Evolutionary conservation across 2,113 vertebrate species (phyloP).

Genomic region (Eudyptes chrysolophus): DNA sequence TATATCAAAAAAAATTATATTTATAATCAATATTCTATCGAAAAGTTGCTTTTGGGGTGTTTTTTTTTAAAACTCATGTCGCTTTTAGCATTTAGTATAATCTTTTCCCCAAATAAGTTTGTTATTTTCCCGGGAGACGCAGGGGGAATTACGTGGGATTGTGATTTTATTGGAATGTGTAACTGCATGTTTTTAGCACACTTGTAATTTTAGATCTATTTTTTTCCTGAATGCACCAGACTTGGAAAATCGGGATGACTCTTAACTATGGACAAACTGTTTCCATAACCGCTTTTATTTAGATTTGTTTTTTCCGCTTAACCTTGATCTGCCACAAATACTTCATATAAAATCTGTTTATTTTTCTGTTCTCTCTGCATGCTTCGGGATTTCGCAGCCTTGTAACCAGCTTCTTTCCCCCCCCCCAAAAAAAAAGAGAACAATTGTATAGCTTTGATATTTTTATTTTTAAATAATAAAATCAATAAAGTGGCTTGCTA

Average conservation of each 20-base stretch:
- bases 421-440: neutral
- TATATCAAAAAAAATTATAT: accelerated
- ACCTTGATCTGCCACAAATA: neutral
- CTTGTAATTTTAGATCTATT: neutral
- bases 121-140: neutral
- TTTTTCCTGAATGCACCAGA: neutral
- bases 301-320: neutral
- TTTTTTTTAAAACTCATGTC: accelerated
- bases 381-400: neutral
- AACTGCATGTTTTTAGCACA: neutral
- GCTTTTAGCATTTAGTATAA: neutral
- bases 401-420: neutral
- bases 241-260: neutral
- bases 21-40: accelerated
- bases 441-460: neutral
- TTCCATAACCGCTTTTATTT: neutral
- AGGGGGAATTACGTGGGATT: neutral
- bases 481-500: neutral
- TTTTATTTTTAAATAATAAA: neutral
- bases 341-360: neutral
- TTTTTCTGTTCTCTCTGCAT: neutral
- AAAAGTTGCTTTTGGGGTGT: neutral
- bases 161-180: neutral
- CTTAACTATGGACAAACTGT: neutral
- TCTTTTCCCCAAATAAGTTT: neutral